A percentile compares a stretch with the other conserved stretches of the same genome.
phyloP scores from a whole-genome alignment of 1,140 invertebrate species.

The Macrosteles quadrilineatus region DNA sequence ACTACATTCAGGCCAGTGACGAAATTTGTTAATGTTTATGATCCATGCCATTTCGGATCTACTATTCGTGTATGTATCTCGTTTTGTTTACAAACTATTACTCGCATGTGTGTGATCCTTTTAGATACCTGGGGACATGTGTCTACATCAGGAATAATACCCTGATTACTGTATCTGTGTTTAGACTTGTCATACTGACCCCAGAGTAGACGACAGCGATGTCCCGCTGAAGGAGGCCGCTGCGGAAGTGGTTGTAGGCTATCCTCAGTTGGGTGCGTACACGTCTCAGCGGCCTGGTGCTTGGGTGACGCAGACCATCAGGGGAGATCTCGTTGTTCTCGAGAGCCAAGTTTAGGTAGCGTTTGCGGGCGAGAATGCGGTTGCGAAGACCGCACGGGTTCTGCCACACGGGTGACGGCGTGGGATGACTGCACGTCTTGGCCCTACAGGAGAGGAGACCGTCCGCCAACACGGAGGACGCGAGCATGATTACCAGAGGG shows the following conservation, averaged over 20 bases:
- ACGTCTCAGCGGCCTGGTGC: constrained; percentile 45
- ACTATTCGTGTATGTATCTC: too few species aligned
- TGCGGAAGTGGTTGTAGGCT: constrained; percentile 49
- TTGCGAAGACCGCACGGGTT: constrained; percentile 49
- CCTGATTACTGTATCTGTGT: too few species aligned
- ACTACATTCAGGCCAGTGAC: too few species aligned
- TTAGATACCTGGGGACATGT: too few species aligned
- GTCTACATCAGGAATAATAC: too few species aligned
- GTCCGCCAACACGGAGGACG: constrained; percentile 37
- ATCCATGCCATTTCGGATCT: too few species aligned
- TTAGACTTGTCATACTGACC: too few species aligned
- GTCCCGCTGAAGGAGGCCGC: constrained; percentile 43
- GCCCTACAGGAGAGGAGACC: constrained; percentile 34
- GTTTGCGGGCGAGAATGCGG: neutral
- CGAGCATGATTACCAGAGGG: constrained; percentile 1
- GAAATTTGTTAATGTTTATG: too few species aligned
- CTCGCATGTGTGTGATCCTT: too few species aligned
- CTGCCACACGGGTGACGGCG: constrained; percentile 46
- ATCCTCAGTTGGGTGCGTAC: constrained; percentile 51
- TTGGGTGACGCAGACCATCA: constrained; percentile 20
- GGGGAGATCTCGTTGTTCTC: constrained; percentile 27
- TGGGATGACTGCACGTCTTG: constrained; percentile 21
- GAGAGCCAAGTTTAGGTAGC: neutral
- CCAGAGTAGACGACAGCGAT: constrained; percentile 36
- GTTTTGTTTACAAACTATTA: too few species aligned